These are phyloP conservation scores for Indri indri DNA, from an alignment of 2,113 vertebrate species.

Conservation along the genomic window DNA sequence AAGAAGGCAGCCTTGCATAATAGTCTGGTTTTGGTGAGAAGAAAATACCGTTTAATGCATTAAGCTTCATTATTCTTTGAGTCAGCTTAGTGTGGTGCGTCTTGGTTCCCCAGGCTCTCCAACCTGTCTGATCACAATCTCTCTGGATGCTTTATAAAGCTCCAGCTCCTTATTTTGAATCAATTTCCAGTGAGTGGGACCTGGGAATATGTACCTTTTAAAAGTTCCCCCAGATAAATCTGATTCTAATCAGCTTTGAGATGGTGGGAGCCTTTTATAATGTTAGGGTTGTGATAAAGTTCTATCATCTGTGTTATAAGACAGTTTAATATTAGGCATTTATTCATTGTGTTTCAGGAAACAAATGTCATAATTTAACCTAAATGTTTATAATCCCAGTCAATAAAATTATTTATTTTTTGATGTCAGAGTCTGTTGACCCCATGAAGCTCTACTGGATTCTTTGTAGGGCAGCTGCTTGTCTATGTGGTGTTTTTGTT, in stretches of 20 bases:
- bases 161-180: not conserved
- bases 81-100: not conserved
- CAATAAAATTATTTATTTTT: conserved; percentile 6
- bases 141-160: not conserved
- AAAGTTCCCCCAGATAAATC: not conserved
- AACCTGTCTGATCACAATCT: not conserved
- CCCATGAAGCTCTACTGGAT: not conserved
- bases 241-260: conserved; percentile 29
- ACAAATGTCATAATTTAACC: not conserved
- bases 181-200: not conserved
- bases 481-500: not conserved
- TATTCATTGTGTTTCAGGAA: not conserved
- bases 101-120: not conserved
- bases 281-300: not conserved
- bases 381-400: not conserved
- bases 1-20: not conserved
- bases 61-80: not conserved
- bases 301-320: not conserved
- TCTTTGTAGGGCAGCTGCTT: not conserved
- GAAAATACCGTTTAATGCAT: not conserved
- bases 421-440: not conserved
- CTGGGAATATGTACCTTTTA: not conserved
- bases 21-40: not conserved
- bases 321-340: not conserved
- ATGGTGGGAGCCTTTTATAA: not conserved